Percentiles rank a stretch among this genome's conserved stretches.
These are phyloP conservation scores for Eupithecia exiguata DNA, from an alignment of 2,888 invertebrate genomes.

Conservation along the genomic window DNA sequence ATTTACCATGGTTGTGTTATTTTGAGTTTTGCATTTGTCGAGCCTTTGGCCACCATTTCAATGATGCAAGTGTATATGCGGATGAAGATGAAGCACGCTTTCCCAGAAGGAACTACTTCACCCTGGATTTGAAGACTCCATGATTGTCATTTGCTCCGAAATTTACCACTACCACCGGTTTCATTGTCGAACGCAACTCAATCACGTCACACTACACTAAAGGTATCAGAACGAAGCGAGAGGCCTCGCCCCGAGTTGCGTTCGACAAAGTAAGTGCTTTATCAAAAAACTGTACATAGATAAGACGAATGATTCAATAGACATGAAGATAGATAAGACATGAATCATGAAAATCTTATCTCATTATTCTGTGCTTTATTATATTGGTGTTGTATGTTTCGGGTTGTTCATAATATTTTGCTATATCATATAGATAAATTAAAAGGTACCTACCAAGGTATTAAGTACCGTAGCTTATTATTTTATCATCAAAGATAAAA, in stretches of 20 bases:
- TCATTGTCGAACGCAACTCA: not conserved
- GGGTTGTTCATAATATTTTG: conserved; percentile 8
- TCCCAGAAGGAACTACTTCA: not conserved
- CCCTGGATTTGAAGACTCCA: not conserved
- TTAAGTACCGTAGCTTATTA: conserved; percentile 1
- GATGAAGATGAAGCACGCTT: not conserved
- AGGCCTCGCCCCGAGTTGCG: no score
- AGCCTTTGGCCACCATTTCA: not conserved
- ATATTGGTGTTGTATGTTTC: conserved; percentile 8
- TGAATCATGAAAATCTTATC: conserved; percentile 8
- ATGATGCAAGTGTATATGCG: not conserved
- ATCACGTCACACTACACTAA: not conserved
- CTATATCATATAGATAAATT: conserved; percentile 2
- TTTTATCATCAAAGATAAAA: conserved; percentile 9
- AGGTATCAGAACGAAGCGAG: not conserved
- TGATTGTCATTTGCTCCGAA: not conserved
- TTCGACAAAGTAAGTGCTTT: not conserved
- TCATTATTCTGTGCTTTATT: conserved; percentile 4
- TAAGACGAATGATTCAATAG: not conserved
- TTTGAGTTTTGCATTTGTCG: not conserved
- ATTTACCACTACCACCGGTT: not conserved
- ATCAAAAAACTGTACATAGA: not conserved
- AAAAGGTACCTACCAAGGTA: not conserved
- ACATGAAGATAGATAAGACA: no score
- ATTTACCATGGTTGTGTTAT: not conserved